phyloP scores from a whole-genome alignment of 2,113 vertebrate genomes.

The Sander vitreus region DNA sequence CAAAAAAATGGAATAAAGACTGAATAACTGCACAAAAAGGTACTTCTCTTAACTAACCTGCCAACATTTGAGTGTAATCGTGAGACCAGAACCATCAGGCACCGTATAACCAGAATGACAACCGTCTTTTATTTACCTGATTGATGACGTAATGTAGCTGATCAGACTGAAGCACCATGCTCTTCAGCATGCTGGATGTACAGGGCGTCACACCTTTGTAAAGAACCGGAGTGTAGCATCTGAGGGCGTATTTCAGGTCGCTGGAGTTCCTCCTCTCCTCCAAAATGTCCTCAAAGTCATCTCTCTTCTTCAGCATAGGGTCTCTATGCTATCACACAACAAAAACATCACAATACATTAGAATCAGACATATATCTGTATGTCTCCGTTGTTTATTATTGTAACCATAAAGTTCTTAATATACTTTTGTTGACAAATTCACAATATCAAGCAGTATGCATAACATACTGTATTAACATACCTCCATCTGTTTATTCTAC shows the following conservation, averaged over 20 bases:
- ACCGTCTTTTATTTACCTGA: conserved; percentile 83
- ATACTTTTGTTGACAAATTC: too few species aligned
- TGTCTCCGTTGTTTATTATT: too few species aligned
- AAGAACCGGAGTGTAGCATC: conserved; percentile 89
- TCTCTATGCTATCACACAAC: conserved; percentile 80
- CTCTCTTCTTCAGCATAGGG: conserved; percentile 89
- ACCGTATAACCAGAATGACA: not conserved
- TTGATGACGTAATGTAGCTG: conserved; percentile 89
- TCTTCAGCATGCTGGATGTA: conserved; percentile 87
- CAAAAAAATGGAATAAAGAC: not conserved
- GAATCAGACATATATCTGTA: not conserved
- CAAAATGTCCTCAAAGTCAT: conserved; percentile 95
- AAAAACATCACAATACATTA: not conserved
- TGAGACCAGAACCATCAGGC: not conserved
- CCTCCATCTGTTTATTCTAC: too few species aligned
- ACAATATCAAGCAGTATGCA: too few species aligned
- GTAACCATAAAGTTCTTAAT: too few species aligned
- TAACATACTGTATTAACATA: too few species aligned
- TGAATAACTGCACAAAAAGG: too few species aligned
- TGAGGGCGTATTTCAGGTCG: conserved; percentile 94
- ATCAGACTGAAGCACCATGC: conserved; percentile 89
- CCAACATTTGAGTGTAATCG: not conserved
- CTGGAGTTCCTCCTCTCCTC: conserved; percentile 93
- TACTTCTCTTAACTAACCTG: not conserved
- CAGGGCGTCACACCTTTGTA: conserved; percentile 90